These are phyloP conservation scores for Pseudopipra pipra DNA, from an alignment of 2,113 vertebrate genomes.

Conservation along the genomic window DNA sequence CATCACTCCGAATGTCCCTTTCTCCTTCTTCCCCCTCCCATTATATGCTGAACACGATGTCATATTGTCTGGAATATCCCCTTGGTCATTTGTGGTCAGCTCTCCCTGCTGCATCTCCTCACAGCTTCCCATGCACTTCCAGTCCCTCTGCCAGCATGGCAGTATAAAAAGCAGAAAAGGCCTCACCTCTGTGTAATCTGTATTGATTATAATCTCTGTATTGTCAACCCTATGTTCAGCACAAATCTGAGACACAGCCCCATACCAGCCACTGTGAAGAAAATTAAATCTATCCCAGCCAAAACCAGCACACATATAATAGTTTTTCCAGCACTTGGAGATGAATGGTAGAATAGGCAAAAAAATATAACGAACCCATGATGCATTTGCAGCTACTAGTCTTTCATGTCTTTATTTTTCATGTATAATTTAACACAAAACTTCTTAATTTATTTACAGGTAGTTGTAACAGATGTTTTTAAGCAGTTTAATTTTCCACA, in stretches of 20 bases:
- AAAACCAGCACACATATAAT: neutral
- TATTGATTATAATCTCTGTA: neutral
- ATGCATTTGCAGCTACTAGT: neutral
- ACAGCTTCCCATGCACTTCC: neutral
- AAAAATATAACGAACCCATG: neutral
- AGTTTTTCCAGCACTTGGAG: neutral
- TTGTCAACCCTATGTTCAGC: neutral
- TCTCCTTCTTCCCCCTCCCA: accelerated
- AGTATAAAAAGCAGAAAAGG: neutral
- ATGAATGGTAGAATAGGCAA: neutral
- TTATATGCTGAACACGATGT: neutral
- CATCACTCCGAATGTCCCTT: neutral
- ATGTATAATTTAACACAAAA: neutral
- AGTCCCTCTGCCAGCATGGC: too few relatives aligned
- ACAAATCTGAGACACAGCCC: neutral
- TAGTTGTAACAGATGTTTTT: neutral
- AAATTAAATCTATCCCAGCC: neutral
- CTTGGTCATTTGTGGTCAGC: neutral
- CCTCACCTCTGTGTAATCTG: neutral
- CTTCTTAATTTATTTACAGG: neutral
- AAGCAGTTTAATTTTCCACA: neutral
- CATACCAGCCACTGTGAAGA: neutral
- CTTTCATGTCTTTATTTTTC: neutral
- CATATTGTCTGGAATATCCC: neutral
- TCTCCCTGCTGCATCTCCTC: neutral